These are phyloP conservation scores for Glaucopsyche alexis DNA, from an alignment of 2,888 invertebrate species.

Conservation along the genomic window DNA sequence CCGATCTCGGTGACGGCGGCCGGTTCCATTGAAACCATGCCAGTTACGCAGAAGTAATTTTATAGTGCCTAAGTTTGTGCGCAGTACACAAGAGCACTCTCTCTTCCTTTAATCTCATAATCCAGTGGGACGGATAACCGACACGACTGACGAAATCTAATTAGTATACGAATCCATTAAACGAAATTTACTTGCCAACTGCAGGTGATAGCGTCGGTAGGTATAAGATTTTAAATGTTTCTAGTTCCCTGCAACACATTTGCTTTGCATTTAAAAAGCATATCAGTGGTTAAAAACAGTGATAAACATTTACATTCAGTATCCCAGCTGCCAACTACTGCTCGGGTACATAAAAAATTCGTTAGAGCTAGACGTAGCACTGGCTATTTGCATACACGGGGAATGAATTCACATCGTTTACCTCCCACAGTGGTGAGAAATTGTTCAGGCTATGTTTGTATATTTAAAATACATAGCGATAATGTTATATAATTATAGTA, in stretches of 20 bases:
- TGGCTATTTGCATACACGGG: not conserved
- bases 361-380: constrained; percentile 1
- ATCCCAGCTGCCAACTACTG: constrained; percentile 11
- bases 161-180: too few relatives aligned
- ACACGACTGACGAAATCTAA: too few relatives aligned
- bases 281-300: not conserved
- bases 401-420: not conserved
- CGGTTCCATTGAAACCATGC: too few relatives aligned
- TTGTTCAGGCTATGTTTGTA: not conserved
- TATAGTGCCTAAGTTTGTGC: too few relatives aligned
- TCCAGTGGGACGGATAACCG: too few relatives aligned
- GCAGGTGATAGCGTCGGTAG: too few relatives aligned
- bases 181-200: too few relatives aligned
- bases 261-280: constrained; percentile 9
- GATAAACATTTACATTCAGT: constrained; percentile 16
- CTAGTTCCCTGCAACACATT: not conserved
- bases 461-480: not conserved
- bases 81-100: too few relatives aligned
- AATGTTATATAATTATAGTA: not conserved
- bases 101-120: too few relatives aligned
- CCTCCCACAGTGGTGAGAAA: constrained; percentile 20
- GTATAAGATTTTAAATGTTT: not conserved
- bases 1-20: too few relatives aligned
- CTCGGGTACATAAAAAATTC: constrained; percentile 11
- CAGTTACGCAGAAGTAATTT: too few relatives aligned